phyloP scores from a whole-genome alignment of 2,113 vertebrate species.

The Trematomus loennbergii region DNA sequence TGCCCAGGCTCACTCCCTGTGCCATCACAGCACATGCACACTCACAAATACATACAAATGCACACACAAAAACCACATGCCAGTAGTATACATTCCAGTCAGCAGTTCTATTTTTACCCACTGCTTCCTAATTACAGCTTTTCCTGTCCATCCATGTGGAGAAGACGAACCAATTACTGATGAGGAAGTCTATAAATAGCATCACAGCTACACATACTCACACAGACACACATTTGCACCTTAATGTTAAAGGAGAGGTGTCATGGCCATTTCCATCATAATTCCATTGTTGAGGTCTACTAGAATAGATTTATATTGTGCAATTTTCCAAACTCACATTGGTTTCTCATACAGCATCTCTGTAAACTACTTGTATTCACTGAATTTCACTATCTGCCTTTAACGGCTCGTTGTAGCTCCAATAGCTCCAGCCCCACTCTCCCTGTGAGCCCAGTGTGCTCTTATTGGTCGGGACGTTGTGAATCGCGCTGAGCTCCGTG shows the following conservation, averaged over 20 bases:
- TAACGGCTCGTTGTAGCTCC: no score
- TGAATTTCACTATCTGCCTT: no score
- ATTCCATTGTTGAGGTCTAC: no score
- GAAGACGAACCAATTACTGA: slow-evolving; percentile 41
- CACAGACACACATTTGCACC: background rate
- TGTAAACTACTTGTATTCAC: no score
- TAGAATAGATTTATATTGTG: no score
- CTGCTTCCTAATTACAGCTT: slow-evolving; percentile 53
- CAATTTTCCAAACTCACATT: no score
- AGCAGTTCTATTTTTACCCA: slow-evolving; percentile 64
- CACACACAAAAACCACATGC: slow-evolving; percentile 17
- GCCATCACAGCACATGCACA: background rate
- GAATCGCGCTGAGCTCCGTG: no score
- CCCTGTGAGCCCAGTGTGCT: no score
- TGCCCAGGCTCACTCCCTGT: slow-evolving; percentile 12
- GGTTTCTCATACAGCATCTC: no score
- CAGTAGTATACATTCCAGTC: slow-evolving; percentile 30
- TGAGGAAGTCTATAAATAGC: slow-evolving; percentile 51
- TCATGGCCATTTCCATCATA: no score
- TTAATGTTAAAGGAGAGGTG: background rate
- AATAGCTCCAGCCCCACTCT: no score
- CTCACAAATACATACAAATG: background rate
- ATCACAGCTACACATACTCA: slow-evolving; percentile 11
- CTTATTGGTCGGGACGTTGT: no score
- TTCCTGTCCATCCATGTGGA: slow-evolving; percentile 44